Conservation (phyloP, 2,113 vertebrate genomes). For the Salminus brasiliensis region DNA sequence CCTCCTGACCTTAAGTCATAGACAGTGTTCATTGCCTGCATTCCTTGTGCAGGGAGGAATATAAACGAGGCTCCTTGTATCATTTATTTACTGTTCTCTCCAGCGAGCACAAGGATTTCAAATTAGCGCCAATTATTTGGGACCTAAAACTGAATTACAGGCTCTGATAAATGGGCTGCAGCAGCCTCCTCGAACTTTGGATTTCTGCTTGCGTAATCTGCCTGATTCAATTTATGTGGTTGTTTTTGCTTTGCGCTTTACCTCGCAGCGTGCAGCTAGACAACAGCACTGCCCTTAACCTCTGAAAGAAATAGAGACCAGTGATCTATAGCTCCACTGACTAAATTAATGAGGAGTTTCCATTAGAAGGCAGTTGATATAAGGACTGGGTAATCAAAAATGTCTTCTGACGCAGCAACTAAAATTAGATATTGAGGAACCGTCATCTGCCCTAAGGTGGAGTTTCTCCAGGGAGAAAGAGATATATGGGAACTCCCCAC, state of each 20-base stretch:
- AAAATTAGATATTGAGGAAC: constrained; percentile 73
- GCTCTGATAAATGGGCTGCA: constrained; percentile 28
- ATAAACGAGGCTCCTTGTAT: constrained; percentile 12
- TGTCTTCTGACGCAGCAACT: constrained; percentile 62
- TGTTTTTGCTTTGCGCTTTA: constrained; percentile 32
- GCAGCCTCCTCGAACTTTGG: constrained; percentile 10
- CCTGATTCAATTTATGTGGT: constrained; percentile 28
- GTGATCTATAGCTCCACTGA: constrained; percentile 57
- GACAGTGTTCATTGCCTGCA: background rate
- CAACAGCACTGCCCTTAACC: constrained; percentile 22
- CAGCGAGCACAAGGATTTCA: constrained; percentile 28
- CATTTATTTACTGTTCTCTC: constrained; percentile 35
- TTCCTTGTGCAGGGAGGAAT: constrained; percentile 20
- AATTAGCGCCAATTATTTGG: constrained; percentile 49
- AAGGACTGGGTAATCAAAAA: constrained; percentile 68
- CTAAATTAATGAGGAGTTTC: constrained; percentile 73
- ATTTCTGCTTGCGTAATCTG: constrained; percentile 37
- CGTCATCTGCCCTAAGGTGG: constrained; percentile 66
- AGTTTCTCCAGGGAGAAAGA: constrained; percentile 55
- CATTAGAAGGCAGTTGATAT: constrained; percentile 74
- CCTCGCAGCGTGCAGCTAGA: constrained; percentile 30
- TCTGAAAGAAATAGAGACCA: constrained; percentile 53
- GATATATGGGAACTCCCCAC: constrained; percentile 24
- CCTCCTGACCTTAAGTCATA: constrained; percentile 8
- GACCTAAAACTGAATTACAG: constrained; percentile 47